These are phyloP conservation scores for Campoplex nolae DNA, from an alignment of 2,888 invertebrate genomes.

Conservation along the genomic window DNA sequence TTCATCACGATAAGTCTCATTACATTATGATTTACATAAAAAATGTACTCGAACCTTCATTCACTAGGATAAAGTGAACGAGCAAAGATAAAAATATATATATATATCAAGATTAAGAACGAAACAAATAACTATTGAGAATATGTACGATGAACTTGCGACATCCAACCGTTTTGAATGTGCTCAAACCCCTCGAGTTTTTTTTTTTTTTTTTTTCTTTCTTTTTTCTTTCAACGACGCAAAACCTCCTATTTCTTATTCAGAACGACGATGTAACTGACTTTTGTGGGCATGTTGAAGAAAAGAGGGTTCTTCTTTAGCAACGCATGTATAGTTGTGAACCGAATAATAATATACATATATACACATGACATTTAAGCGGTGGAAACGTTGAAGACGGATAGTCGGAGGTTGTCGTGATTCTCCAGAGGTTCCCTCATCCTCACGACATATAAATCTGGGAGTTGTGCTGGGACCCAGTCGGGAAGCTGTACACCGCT, in stretches of 20 bases:
- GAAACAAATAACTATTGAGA: neutral
- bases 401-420: slow-evolving; percentile 56
- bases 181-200: neutral
- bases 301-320: slow-evolving; percentile 35
- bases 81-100: neutral
- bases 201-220: slow-evolving; percentile 2
- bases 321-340: slow-evolving; percentile 6
- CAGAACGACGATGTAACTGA: slow-evolving; percentile 30
- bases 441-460: slow-evolving; percentile 32
- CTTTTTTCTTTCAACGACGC: neutral
- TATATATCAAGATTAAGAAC: neutral
- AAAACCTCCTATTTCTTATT: neutral
- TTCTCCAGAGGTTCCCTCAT: slow-evolving; percentile 46
- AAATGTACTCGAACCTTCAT: neutral
- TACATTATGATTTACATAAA: neutral
- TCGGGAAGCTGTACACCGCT: slow-evolving; percentile 61
- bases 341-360: slow-evolving; percentile 26
- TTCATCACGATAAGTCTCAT: neutral
- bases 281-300: slow-evolving; percentile 8
- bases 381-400: slow-evolving; percentile 59
- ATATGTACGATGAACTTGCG: neutral
- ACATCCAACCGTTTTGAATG: neutral
- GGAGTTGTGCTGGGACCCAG: slow-evolving; percentile 35
- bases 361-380: slow-evolving; percentile 13
- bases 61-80: neutral